Evolutionary conservation across 2,113 vertebrate genomes (phyloP), one percentile per base, ranked within the genome.

Genomic region (Poecilia latipinna): DNA sequence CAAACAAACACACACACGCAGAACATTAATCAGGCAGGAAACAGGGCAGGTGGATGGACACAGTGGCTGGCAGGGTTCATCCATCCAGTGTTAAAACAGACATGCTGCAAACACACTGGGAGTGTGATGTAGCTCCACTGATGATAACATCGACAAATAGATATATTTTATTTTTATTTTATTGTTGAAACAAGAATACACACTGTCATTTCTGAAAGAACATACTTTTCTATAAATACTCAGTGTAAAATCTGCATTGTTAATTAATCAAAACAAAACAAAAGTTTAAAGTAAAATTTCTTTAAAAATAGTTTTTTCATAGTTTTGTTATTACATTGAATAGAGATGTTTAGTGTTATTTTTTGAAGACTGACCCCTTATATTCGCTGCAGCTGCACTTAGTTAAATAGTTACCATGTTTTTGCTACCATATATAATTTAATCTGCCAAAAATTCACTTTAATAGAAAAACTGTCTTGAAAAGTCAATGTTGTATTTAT

Each of bases 81-180:
- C 91, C 86, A 88, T 91, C 83, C 86, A 66, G 68, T 68, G 77
- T 82, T 89, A 74, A 92, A 86, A 84, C 77, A 91, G 86, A 91
- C 83, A 74, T 54, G 51, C 62, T 54, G 61, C 74, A 83, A 87
- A 87, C 81, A 83, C 85, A 80, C 77, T 63, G 37, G 51, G 28
- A 75, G 69, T 78, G 68, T 65, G 66, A 68, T 57, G 70, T 74
- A 82, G 80, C 44, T 28, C 19, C 68, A 5, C 42, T 72, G 75
- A 85, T 72, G 73, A 57, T 70, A 72, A 81, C 28, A 67, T 66
- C 0, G 31, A 29, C 12, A 32, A 79, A 70, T 24, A 69, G 54
- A 19, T n/a, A 24, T 7, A 24, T n/a, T 70, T 37, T 15, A 57
- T 61, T 54, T 77, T 76, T 68, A 68, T 15, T 68, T 74, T 19